phyloP scores from a whole-genome alignment of 2,888 invertebrate species.

The Nineta flava region DNA sequence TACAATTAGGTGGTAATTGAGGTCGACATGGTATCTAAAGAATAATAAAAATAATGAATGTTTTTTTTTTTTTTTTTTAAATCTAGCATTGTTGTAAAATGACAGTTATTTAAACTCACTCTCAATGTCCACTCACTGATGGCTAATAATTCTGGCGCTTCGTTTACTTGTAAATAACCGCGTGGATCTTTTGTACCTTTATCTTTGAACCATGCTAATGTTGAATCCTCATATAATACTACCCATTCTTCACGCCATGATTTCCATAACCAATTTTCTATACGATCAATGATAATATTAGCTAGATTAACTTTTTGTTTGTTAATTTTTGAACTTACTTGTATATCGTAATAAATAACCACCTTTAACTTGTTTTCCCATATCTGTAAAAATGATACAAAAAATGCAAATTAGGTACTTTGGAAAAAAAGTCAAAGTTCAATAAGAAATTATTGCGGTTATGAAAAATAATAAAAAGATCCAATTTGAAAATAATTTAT shows the following conservation, averaged over 20 bases:
- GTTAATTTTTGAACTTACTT: slow-evolving; percentile 39
- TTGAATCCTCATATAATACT: slow-evolving; percentile 68
- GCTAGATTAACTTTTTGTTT: background rate
- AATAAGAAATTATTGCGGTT: too few species aligned
- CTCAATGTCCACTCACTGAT: slow-evolving; percentile 67
- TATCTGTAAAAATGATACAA: slow-evolving; percentile 20
- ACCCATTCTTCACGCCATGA: slow-evolving; percentile 78
- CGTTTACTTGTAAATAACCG: slow-evolving; percentile 45
- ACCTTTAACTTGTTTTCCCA: slow-evolving; percentile 53
- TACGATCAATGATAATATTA: slow-evolving; percentile 14
- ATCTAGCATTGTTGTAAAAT: too few species aligned
- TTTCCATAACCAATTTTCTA: slow-evolving; percentile 66
- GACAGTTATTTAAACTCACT: slow-evolving; percentile 8
- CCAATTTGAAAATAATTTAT: too few species aligned
- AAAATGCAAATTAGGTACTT: background rate
- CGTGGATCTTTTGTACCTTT: slow-evolving; percentile 31
- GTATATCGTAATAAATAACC: slow-evolving; percentile 61
- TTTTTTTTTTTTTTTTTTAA: background rate
- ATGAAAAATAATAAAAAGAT: too few species aligned
- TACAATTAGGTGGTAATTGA: slow-evolving; percentile 49
- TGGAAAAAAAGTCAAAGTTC: background rate
- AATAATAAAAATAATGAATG: background rate
- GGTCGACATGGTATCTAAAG: slow-evolving; percentile 49
- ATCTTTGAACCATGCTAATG: slow-evolving; percentile 74
- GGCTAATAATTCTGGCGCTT: slow-evolving; percentile 66